Conservation (phyloP, 1,140 invertebrate species). For the Paracyclopina nana region DNA sequence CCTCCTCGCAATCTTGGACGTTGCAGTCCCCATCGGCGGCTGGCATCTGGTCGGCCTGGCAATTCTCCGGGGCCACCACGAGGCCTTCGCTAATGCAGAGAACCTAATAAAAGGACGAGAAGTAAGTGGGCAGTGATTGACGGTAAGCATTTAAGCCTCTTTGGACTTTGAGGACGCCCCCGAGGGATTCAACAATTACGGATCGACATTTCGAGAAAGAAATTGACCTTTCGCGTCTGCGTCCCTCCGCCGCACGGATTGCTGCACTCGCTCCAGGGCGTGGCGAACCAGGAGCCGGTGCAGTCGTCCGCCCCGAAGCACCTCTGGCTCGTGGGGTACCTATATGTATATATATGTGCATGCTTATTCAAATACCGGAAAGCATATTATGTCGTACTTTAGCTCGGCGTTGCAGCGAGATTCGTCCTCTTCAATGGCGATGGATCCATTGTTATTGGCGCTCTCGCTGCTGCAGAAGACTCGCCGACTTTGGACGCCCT, state of each 20-base stretch:
- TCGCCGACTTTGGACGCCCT: conserved; percentile 56
- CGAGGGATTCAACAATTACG: too few species aligned
- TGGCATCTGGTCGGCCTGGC: conserved; percentile 11
- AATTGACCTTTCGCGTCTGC: not conserved
- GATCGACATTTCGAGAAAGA: too few species aligned
- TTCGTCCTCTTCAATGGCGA: conserved; percentile 45
- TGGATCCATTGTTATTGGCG: conserved; percentile 30
- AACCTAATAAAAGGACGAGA: too few species aligned
- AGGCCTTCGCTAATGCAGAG: conserved; percentile 9
- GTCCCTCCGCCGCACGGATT: conserved; percentile 1
- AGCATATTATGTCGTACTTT: conserved; percentile 39
- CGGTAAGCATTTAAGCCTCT: too few species aligned
- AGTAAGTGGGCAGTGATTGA: too few species aligned
- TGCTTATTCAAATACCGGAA: too few species aligned
- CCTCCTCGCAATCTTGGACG: conserved; percentile 22
- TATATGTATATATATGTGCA: not conserved
- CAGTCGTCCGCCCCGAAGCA: conserved; percentile 11
- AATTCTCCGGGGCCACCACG: conserved; percentile 19
- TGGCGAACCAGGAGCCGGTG: conserved; percentile 6
- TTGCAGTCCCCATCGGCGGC: conserved; percentile 18
- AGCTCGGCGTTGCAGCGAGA: conserved; percentile 42
- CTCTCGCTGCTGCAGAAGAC: conserved; percentile 61
- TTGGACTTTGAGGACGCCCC: too few species aligned
- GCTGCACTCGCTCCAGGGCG: conserved; percentile 4
- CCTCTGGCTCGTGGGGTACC: conserved; percentile 1